These are phyloP conservation scores for Stegana nigrithorax DNA, from an alignment of 2,888 invertebrate genomes.

Conservation along the genomic window DNA sequence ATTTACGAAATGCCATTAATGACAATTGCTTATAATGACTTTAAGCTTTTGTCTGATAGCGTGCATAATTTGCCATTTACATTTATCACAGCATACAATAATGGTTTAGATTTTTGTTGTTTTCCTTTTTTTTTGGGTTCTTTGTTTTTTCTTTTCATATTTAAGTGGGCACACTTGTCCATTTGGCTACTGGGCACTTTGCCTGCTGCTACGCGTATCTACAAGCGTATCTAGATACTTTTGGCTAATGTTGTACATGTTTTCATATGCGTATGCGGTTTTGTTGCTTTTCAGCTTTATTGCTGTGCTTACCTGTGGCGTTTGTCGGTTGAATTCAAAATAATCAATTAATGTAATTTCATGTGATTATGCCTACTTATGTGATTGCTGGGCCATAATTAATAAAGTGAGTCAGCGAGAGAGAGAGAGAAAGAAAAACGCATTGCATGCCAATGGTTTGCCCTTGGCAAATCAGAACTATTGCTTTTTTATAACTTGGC, in stretches of 20 bases:
- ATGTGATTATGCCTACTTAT: slow-evolving; percentile 35
- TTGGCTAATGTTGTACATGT: slow-evolving; percentile 21
- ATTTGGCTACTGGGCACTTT: not conserved
- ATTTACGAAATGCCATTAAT: slow-evolving; percentile 57
- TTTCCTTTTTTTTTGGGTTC: too few species aligned
- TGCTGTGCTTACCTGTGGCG: not conserved
- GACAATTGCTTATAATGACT: slow-evolving; percentile 59
- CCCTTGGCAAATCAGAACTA: too few species aligned
- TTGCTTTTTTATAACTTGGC: slow-evolving; percentile 4
- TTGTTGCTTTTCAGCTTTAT: slow-evolving; percentile 8
- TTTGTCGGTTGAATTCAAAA: slow-evolving; percentile 38
- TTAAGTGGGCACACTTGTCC: not conserved
- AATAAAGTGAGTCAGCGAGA: too few species aligned
- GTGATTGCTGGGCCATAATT: not conserved
- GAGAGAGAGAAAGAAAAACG: too few species aligned
- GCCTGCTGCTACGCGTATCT: not conserved
- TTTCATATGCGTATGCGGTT: slow-evolving; percentile 25
- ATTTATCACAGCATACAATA: slow-evolving; percentile 11
- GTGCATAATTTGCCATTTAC: slow-evolving; percentile 43
- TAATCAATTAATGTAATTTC: slow-evolving; percentile 51
- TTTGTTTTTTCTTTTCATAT: slow-evolving; percentile 19
- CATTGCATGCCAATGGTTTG: too few species aligned
- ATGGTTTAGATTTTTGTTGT: too few species aligned
- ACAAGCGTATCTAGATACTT: not conserved
- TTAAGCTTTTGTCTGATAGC: slow-evolving; percentile 38